These are phyloP conservation scores for Pteruthius melanotis DNA, from an alignment of 2,113 vertebrate species.

Conservation along the genomic window DNA sequence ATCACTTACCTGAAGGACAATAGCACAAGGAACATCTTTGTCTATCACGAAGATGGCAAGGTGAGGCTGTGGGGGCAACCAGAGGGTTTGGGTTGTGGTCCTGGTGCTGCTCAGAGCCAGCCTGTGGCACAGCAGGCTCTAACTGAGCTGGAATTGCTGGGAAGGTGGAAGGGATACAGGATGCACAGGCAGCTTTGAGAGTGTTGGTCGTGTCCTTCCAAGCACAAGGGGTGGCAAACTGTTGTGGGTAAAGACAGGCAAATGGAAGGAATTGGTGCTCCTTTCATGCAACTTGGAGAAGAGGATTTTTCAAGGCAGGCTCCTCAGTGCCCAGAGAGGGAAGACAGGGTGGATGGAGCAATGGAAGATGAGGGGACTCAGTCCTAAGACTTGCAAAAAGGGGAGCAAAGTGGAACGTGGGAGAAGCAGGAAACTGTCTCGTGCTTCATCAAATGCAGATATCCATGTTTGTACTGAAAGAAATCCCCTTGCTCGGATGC, in stretches of 20 bases:
- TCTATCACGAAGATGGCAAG: constrained; percentile 96
- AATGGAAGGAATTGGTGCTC: background rate
- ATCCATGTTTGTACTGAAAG: background rate
- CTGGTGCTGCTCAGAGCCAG: background rate
- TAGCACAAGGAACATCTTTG: constrained; percentile 95
- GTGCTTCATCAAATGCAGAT: background rate
- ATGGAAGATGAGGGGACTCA: background rate
- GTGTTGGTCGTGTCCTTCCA: background rate
- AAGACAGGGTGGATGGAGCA: background rate
- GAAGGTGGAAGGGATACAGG: background rate
- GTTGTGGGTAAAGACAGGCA: background rate
- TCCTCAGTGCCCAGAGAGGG: fast-evolving
- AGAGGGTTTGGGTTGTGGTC: background rate
- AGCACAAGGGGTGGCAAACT: background rate
- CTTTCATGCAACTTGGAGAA: background rate
- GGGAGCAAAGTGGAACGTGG: background rate
- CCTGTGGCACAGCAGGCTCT: background rate
- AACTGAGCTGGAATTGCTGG: fast-evolving
- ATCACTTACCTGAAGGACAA: constrained; percentile 96
- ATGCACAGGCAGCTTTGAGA: background rate
- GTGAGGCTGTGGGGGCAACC: constrained; percentile 47
- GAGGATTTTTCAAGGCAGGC: background rate
- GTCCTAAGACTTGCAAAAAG: background rate
- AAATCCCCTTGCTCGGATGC: background rate
- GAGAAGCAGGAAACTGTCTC: background rate